Evolutionary conservation across 2,113 vertebrate genomes (phyloP).

Genomic region (Nerophis ophidion): DNA sequence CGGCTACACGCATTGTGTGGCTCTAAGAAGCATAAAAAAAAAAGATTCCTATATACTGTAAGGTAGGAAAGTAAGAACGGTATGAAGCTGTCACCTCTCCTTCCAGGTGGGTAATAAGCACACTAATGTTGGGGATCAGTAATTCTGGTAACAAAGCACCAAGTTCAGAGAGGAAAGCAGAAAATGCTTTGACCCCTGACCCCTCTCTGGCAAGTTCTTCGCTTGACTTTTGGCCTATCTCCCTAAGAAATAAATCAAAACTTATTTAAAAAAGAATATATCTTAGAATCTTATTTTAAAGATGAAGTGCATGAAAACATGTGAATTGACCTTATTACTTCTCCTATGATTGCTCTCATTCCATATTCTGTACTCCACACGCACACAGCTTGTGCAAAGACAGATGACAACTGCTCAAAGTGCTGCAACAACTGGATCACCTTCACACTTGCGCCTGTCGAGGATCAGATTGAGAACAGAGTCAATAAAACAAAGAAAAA

Average conservation of each 20-base stretch:
- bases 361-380: conserved; percentile 87
- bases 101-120: conserved; percentile 84
- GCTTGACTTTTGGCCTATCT: conserved; percentile 87
- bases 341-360: conserved; percentile 85
- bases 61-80: background rate
- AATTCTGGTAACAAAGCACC: conserved; percentile 74
- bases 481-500: background rate
- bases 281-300: background rate
- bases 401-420: conserved; percentile 85
- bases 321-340: conserved; percentile 81
- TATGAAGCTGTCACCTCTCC: conserved; percentile 77
- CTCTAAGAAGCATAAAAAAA: conserved; percentile 61
- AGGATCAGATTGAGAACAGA: background rate
- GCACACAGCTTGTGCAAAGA: conserved; percentile 83
- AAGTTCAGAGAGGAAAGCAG: conserved; percentile 83
- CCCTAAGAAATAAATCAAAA: conserved; percentile 62
- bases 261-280: background rate
- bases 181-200: conserved; percentile 79
- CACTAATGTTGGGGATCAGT: conserved; percentile 85
- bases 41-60: background rate
- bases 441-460: conserved; percentile 83
- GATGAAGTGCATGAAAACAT: background rate
- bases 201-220: conserved; percentile 82
- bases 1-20: conserved; percentile 81
- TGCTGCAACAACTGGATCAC: conserved; percentile 90